These are phyloP conservation scores for Tenebrosternarchus preto DNA, from an alignment of 2,113 vertebrate genomes.

Conservation along the genomic window DNA sequence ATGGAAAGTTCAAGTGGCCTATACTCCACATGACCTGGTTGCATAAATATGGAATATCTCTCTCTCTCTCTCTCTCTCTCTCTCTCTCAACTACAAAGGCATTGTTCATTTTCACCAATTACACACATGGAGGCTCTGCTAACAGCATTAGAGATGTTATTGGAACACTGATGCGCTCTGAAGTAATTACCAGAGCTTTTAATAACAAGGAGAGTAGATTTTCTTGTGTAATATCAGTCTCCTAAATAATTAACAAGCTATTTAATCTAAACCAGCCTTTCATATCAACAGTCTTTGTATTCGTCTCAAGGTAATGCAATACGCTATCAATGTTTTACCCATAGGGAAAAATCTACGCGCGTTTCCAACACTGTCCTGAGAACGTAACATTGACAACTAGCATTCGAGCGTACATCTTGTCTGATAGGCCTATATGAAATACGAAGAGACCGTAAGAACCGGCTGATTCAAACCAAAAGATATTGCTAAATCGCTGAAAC, in stretches of 20 bases:
- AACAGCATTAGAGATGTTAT: constrained; percentile 73
- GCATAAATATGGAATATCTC: neutral
- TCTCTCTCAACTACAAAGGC: constrained; percentile 21
- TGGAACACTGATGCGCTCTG: constrained; percentile 71
- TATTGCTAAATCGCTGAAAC: neutral
- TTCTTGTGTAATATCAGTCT: constrained; percentile 75
- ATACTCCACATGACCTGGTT: neutral
- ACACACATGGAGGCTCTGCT: constrained; percentile 63
- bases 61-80: neutral
- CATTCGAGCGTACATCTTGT: neutral
- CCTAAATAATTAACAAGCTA: constrained; percentile 79
- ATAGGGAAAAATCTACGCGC: constrained; percentile 20
- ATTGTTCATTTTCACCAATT: constrained; percentile 72
- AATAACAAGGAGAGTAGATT: constrained; percentile 71
- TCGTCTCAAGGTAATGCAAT: constrained; percentile 27
- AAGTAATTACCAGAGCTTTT: constrained; percentile 77
- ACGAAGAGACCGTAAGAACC: constrained; percentile 5
- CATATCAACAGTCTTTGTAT: constrained; percentile 30
- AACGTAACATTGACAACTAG: constrained; percentile 16
- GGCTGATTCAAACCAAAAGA: neutral
- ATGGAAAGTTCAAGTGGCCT: neutral
- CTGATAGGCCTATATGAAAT: constrained; percentile 13
- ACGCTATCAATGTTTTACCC: constrained; percentile 7
- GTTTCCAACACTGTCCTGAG: constrained; percentile 19
- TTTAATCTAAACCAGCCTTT: constrained; percentile 50